These are phyloP conservation scores for Frankliniella fusca DNA, from an alignment of 2,888 invertebrate species.

Conservation along the genomic window DNA sequence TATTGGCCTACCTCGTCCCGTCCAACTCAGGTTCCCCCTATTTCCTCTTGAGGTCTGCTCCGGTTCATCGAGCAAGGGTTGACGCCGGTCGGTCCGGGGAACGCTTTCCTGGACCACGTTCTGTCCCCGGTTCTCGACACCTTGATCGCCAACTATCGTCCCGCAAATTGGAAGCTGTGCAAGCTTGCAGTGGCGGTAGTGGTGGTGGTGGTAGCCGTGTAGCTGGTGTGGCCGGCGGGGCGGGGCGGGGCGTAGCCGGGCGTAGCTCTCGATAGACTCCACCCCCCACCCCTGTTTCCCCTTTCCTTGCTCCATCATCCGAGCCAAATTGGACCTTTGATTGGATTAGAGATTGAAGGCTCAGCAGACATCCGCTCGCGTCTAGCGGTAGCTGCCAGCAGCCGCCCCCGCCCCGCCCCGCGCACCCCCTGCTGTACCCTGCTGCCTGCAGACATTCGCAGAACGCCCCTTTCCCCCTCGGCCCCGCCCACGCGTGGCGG, in stretches of 20 bases:
- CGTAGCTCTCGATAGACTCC: background rate
- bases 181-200: background rate
- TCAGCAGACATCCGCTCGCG: background rate
- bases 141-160: conserved; percentile 24
- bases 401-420: background rate
- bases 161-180: conserved; percentile 21
- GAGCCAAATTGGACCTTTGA: conserved; percentile 20
- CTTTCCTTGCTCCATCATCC: conserved; percentile 26
- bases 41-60: too few relatives aligned
- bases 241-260: background rate
- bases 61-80: too few relatives aligned
- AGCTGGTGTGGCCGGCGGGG: background rate
- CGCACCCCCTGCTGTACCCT: too few relatives aligned
- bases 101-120: too few relatives aligned
- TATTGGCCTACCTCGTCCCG: too few relatives aligned
- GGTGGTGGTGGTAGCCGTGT: background rate
- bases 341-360: conserved; percentile 7
- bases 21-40: too few relatives aligned
- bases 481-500: too few relatives aligned
- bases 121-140: background rate
- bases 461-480: too few relatives aligned
- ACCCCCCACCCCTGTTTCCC: background rate
- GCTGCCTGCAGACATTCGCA: too few relatives aligned
- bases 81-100: too few relatives aligned
- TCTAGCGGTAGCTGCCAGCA: background rate